Base-by-base conservation (phyloP, 2,797 vertebrate genomes). In the Pangasius djambal region DNA sequence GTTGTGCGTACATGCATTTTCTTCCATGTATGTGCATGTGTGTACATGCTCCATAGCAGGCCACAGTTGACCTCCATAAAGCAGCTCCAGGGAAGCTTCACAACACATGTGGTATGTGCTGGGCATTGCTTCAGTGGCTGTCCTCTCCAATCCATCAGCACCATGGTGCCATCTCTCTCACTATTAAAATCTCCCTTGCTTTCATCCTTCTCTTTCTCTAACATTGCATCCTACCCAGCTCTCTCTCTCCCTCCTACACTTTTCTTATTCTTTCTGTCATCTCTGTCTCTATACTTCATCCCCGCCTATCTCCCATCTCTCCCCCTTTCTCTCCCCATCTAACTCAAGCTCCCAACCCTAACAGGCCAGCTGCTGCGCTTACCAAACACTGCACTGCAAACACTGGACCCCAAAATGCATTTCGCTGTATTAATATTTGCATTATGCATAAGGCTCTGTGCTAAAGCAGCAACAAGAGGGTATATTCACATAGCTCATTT, bases 21-120 rank as follows among this genome's bases (percentile, higher is more conserved):
- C 83, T 48, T 61, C 65, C 15, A 75, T 75, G 52, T 77, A 81
- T 69, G 86, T 44, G 61, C 81, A 20, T 86, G 25, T 86, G 88
- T 61, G 74, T 50, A 72, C 15, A 65, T 31, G 82, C 40, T 94
- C 94, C 81, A 90, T 92, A 93, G 92, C 94, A 94, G 94, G 90
- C 92, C 92, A 91, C 93, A 88, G 92, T 91, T 96, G 95, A 97
- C 95, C 95, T 96, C 95, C 94, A 94, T 90, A 90, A 89, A 84
- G 92, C 91, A 93, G 95, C 96, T 95, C 95, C 91, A 94, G 95
- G 96, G 96, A 95, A 94, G 94, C 94, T 95, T 96, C 96, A 96
- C 95, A 95, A 96, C 94, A 94, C 93, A 96, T 96, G 95, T 96
- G 94, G 94, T 92, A 91, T 94, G 93, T 94, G 92, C 88, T 94